phyloP scores from a whole-genome alignment of 2,888 invertebrate genomes.

The Caenorhabditis auriculariae region DNA sequence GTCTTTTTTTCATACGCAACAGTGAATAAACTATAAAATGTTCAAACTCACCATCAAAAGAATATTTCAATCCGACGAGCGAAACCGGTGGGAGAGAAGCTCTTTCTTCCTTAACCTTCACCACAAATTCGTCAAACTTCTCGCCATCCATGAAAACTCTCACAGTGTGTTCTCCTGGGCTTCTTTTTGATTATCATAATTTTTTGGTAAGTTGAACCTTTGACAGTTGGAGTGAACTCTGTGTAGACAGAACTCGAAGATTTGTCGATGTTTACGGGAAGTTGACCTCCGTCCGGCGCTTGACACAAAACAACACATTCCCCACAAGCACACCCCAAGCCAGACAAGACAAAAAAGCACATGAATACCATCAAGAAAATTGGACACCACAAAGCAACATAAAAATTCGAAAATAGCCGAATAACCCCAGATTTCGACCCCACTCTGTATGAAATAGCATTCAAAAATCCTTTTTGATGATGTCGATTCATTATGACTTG shows the following conservation, averaged over 20 bases:
- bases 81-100: slow-evolving; percentile 31
- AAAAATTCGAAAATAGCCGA: not conserved
- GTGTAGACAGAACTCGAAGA: slow-evolving; percentile 46
- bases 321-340: slow-evolving; percentile 15
- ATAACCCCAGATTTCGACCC: not conserved
- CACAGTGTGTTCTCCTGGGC: slow-evolving; percentile 50
- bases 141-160: slow-evolving; percentile 47
- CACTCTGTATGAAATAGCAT: too few relatives aligned
- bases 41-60: slow-evolving; percentile 34
- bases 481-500: too few relatives aligned
- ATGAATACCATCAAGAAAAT: not conserved
- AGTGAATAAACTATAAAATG: too few relatives aligned
- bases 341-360: slow-evolving; percentile 7
- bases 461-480: too few relatives aligned
- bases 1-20: too few relatives aligned
- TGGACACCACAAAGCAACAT: slow-evolving; percentile 1
- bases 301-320: slow-evolving; percentile 31
- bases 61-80: slow-evolving; percentile 46
- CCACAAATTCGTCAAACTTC: slow-evolving; percentile 22
- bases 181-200: not conserved
- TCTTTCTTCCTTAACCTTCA: slow-evolving; percentile 22
- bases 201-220: slow-evolving; percentile 4
- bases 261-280: slow-evolving; percentile 44
- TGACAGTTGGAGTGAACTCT: slow-evolving; percentile 24
- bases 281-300: slow-evolving; percentile 51